phyloP scores from a whole-genome alignment of 2,888 invertebrate species.

The Lasioglossum oenotherae region DNA sequence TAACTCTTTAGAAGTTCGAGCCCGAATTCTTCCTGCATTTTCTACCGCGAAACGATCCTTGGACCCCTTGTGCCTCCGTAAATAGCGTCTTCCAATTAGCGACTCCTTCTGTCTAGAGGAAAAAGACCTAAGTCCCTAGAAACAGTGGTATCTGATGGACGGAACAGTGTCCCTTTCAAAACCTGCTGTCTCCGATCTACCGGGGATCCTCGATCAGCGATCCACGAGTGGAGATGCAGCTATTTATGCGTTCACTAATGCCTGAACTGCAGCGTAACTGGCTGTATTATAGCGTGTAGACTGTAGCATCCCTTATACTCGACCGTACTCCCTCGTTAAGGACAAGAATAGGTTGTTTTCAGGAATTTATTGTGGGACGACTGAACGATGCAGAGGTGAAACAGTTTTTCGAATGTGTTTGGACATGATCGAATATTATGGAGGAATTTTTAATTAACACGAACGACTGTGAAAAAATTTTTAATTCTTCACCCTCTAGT shows the following conservation, averaged over 20 bases:
- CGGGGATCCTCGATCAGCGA: not conserved
- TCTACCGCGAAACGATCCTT: not conserved
- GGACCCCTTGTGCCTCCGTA: not conserved
- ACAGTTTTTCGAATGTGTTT: not conserved
- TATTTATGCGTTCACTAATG: not conserved
- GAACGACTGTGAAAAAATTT: not conserved
- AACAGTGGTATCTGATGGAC: slow-evolving; percentile 2
- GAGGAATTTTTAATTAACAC: not conserved
- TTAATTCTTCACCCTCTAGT: not conserved
- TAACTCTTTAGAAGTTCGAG: not conserved
- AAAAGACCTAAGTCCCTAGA: not conserved
- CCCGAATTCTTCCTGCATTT: not conserved
- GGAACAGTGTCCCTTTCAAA: slow-evolving; percentile 4
- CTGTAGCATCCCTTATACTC: not conserved
- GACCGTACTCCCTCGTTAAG: not conserved
- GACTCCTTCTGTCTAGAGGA: not conserved
- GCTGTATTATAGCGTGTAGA: not conserved
- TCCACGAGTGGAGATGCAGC: not conserved
- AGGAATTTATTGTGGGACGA: not conserved
- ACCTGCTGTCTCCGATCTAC: not conserved
- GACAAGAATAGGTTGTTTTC: not conserved
- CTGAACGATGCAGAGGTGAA: not conserved
- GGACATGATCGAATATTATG: not conserved
- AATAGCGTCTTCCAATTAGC: not conserved
- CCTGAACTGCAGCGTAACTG: not conserved